Conservation (phyloP, 2,113 vertebrate genomes). For the Dryoscopus gambensis region DNA sequence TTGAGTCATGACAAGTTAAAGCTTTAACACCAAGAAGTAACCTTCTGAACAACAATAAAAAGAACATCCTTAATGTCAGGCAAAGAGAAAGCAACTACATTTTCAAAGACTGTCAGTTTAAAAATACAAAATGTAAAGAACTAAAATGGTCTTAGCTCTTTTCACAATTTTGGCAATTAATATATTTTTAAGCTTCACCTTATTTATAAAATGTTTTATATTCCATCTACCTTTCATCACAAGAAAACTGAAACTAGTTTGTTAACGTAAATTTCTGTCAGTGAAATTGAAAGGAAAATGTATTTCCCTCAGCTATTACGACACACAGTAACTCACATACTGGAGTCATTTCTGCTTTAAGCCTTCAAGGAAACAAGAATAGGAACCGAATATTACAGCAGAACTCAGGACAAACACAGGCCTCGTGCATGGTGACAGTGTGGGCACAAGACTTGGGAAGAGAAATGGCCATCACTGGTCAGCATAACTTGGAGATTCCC, state of each 20-base stretch:
- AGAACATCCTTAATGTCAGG: background rate
- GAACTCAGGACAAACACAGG: background rate
- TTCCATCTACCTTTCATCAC: background rate
- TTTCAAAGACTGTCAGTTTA: background rate
- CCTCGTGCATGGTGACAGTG: rapidly evolving
- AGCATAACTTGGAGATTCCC: background rate
- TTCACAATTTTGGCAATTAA: background rate
- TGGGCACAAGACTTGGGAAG: background rate
- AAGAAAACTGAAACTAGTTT: background rate
- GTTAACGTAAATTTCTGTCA: background rate
- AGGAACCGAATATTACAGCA: background rate
- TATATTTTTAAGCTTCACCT: background rate
- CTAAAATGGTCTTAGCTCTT: background rate
- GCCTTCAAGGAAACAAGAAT: background rate
- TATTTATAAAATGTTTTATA: background rate
- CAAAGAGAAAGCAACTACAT: background rate
- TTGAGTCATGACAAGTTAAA: slow-evolving; percentile 25
- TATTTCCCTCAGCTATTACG: background rate
- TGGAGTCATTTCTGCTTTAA: background rate
- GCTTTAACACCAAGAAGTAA: background rate
- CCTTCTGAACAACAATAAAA: slow-evolving; percentile 24
- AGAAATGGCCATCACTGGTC: background rate
- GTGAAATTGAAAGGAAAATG: background rate
- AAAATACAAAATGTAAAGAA: background rate
- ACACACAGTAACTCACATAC: background rate